A percentile compares a stretch with the other conserved stretches of the same genome.
phyloP scores from a whole-genome alignment of 2,113 vertebrate species.

The Heliornis fulica region DNA sequence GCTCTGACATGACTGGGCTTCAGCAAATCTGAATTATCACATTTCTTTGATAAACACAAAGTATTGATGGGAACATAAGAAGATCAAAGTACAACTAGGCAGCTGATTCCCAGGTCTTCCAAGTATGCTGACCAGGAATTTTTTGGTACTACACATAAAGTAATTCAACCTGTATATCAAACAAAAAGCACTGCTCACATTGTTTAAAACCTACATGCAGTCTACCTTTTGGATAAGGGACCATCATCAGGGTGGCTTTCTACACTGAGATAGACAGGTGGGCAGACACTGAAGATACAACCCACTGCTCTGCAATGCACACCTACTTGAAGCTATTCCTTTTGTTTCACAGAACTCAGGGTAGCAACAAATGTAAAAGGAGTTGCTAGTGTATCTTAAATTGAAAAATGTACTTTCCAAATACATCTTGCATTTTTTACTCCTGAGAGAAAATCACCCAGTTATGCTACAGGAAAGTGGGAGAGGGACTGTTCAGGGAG shows the following conservation, averaged over 20 bases:
- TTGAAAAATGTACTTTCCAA: neutral
- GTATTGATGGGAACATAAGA: neutral
- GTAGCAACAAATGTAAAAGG: neutral
- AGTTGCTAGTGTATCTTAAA: neutral
- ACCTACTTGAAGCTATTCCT: neutral
- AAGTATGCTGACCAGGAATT: neutral
- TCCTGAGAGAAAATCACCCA: neutral
- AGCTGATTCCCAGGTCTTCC: neutral
- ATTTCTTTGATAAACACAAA: neutral
- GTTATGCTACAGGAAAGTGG: neutral
- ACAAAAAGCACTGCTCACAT: neutral
- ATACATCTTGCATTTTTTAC: neutral
- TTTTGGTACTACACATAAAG: neutral
- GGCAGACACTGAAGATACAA: neutral
- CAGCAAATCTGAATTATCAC: neutral
- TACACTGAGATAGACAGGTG: neutral
- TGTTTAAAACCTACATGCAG: neutral
- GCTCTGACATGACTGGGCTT: neutral
- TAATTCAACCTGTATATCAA: neutral
- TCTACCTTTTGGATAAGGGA: neutral
- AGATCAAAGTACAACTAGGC: neutral
- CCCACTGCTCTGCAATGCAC: neutral
- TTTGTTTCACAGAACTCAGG: neutral
- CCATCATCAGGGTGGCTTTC: neutral
- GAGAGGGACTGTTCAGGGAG: no score